A percentile compares a stretch with the other conserved stretches of the same genome.
Evolutionary conservation across 1,140 invertebrate species (phyloP).

Genomic region (Amphibalanus amphitrite): DNA sequence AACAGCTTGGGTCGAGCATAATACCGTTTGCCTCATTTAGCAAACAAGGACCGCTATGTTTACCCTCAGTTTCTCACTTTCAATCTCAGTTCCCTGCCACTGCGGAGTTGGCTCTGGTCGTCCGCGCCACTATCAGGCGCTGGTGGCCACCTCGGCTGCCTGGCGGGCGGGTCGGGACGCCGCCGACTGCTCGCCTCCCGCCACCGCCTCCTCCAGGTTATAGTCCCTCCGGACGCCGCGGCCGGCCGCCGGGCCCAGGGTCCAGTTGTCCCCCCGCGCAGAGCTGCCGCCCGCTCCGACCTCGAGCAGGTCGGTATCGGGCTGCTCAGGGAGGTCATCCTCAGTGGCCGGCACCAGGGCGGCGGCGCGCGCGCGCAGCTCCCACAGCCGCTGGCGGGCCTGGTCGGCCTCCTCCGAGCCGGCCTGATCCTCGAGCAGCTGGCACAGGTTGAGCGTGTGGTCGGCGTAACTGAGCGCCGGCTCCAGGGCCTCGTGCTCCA

Average conservation of each 20-base stretch:
- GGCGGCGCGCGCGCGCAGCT: conserved; percentile 10
- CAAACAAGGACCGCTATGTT: no score
- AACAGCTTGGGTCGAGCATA: no score
- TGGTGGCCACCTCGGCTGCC: no score
- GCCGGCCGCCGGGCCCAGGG: background rate
- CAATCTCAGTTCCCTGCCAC: no score
- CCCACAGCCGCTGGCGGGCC: conserved; percentile 9
- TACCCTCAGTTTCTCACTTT: no score
- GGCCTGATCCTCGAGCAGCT: conserved; percentile 35
- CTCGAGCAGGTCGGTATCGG: background rate
- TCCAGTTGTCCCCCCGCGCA: background rate
- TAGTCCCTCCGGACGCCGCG: background rate
- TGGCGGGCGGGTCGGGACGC: no score
- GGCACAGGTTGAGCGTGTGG: conserved; percentile 44
- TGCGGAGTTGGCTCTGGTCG: no score
- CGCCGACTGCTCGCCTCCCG: background rate
- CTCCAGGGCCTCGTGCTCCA: conserved; percentile 35
- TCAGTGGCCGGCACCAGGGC: background rate
- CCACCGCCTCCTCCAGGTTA: background rate
- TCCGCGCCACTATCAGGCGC: no score
- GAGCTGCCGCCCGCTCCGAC: background rate
- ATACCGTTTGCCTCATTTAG: no score
- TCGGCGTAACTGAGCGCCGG: conserved; percentile 44
- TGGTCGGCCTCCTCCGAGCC: conserved; percentile 10
- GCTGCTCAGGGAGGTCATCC: background rate